These are phyloP conservation scores for Labeo catla DNA, from an alignment of 2,113 vertebrate genomes.

Conservation along the genomic window DNA sequence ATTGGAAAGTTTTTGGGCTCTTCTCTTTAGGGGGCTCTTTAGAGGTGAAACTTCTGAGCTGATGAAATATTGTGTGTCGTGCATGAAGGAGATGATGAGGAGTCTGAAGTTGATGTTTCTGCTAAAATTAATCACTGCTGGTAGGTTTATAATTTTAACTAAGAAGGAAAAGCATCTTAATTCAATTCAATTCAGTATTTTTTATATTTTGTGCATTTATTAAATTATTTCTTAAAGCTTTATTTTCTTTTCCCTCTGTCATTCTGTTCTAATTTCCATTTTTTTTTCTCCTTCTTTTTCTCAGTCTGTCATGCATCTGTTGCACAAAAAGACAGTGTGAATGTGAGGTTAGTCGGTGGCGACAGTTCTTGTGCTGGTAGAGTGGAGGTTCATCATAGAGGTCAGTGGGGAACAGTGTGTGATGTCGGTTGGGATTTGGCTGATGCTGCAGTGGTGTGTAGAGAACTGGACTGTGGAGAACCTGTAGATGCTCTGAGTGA, in stretches of 20 bases:
- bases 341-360: conserved; percentile 12
- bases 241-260: no score
- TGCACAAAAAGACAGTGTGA: background rate
- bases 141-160: conserved; percentile 6
- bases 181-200: background rate
- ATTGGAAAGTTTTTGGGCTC: no score
- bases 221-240: background rate
- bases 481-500: no score
- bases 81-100: no score
- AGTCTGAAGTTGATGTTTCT: no score
- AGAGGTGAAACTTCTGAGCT: no score
- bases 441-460: background rate
- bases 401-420: conserved; percentile 46
- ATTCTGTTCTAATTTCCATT: no score
- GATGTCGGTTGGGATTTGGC: background rate
- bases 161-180: background rate
- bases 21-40: no score
- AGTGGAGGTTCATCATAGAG: conserved; percentile 36
- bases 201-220: background rate
- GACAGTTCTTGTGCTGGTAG: conserved; percentile 19
- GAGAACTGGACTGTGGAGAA: no score
- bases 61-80: no score
- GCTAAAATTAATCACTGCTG: conserved; percentile 4
- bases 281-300: no score
- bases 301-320: background rate